Base-by-base conservation (phyloP, 1,140 invertebrate genomes). In the Harpegnathos saltator region DNA sequence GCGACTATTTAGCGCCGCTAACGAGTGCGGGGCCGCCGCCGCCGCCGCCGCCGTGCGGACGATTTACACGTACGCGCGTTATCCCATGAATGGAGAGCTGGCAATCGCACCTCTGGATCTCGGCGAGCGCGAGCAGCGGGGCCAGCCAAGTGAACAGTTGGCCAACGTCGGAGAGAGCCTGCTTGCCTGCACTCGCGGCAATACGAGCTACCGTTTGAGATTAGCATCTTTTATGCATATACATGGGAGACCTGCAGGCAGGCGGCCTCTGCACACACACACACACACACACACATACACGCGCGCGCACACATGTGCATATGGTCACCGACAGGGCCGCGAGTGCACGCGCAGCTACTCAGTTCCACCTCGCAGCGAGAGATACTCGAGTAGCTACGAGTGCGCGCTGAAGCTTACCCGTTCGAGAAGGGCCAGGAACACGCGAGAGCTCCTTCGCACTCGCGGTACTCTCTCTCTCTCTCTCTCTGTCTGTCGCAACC, bases 171-270 rank as follows among this genome's bases (percentile, higher is more conserved):
- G 65, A 75, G 65, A 75, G 85, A 86, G 74, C 78, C 71, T 89
- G 88, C 90, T 88, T 84, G n/a, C n/a, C n/a, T n/a, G n/a, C 88
- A 91, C 90, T 91, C 90, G 89, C 88, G 87, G 89, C 90, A 83
- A 84, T 89, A 82, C 90, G 87, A 91, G 91, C 91, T 92, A 92
- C 91, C 90, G 91, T 92, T 92, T 91, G 82, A 91, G 91, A 92
- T 92, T 91, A 91, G 84, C 89, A 92, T 92, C 91, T 91, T 90
- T 90, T 90, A 87, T 91, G 87, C 84, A 86, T 87, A 90, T 87
- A 86, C 89, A 90, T 85, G 83, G 77, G 61, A 72, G 82, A 87
- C 58, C 86, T 84, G 29, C 29, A 33, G 29, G 85, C 86, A 61
- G 86, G 62, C 80, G 56, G 54, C 56, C 29, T 33, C 24, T 22